Evolutionary conservation across 2,113 vertebrate genomes (phyloP), one percentile per base, ranked within the genome.

Genomic region (Candoia aspera): DNA sequence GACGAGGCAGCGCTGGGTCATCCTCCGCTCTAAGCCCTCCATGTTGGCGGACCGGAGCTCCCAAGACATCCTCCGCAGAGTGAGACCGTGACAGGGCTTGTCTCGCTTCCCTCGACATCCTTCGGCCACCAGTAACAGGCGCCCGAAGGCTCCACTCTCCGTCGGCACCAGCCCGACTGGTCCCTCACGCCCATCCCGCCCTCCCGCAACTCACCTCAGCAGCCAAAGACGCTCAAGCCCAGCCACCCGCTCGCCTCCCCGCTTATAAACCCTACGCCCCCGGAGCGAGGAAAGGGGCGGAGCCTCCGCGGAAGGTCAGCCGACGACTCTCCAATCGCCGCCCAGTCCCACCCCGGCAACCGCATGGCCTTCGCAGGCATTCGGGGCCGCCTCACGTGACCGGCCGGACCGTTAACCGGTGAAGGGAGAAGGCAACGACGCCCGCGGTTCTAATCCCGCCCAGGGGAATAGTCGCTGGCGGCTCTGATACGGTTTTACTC

Each of bases 141-240:
- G 17, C 29, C 42, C 29, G 17, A 24, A n/a, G 87, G 13, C 37
- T 42, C 21, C 87, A 1, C 33, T 11, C 24, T 42, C 37, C 19
- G 6, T 6, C 33, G 23, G 4, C 54, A 17, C 1, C 2, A 4
- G 17, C 3, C 85, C 13, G 12, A 19, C 2, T 17, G 6, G 26
- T 11, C 37, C 24, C 68, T 55, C 0, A 29, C 1, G 2, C 59
- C 49, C 19, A 0, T 2, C 68, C 55, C 2, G 26, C 0, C 0
- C 9, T 62, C 60, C 37, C 4, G 13, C n/a, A 26, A 13, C 95
- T 92, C 88, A 93, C 95, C 93, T 95, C 94, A 10, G 1, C 73
- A 42, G 87, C 95, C 95, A 42, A 92, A 46, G 93, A 91, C 37
- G 54, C 95, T 96, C 94, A 93, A 93, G 57, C 94, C 73, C 93